Conservation (phyloP, 2,113 vertebrate species). For the Otis tarda region DNA sequence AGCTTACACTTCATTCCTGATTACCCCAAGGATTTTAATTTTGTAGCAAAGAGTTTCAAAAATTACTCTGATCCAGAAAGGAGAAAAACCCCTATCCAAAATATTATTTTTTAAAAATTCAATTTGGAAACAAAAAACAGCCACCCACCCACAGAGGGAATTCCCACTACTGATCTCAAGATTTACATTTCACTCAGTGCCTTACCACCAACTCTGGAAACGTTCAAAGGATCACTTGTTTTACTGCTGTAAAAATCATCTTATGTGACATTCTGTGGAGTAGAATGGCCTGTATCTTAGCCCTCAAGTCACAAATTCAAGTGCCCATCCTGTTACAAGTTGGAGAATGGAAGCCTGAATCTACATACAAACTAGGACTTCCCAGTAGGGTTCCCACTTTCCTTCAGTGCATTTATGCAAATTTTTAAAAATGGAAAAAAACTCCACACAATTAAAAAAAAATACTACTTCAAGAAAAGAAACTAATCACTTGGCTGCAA, state of each 20-base stretch:
- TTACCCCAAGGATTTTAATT: not conserved
- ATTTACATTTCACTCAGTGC: not conserved
- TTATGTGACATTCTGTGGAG: not conserved
- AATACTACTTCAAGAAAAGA: not conserved
- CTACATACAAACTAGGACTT: not conserved
- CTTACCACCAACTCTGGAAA: not conserved
- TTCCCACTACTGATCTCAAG: not conserved
- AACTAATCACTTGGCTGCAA: not conserved
- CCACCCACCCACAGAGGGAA: not conserved
- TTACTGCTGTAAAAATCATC: not conserved
- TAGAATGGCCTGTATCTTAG: not conserved
- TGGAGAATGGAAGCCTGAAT: not conserved
- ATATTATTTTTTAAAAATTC: not conserved
- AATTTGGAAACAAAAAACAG: not conserved
- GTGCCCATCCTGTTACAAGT: not conserved
- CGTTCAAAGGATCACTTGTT: not conserved
- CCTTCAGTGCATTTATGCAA: not conserved
- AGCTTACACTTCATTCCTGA: not conserved
- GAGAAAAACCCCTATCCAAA: not conserved
- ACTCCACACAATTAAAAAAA: fast-evolving
- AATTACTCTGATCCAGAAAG: not conserved
- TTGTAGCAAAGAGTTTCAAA: not conserved
- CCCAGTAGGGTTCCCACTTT: not conserved
- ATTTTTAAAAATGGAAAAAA: not conserved
- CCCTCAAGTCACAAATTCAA: not conserved